Base-by-base conservation (phyloP, 2,888 invertebrate species). In the Oasisia sp. region DNA sequence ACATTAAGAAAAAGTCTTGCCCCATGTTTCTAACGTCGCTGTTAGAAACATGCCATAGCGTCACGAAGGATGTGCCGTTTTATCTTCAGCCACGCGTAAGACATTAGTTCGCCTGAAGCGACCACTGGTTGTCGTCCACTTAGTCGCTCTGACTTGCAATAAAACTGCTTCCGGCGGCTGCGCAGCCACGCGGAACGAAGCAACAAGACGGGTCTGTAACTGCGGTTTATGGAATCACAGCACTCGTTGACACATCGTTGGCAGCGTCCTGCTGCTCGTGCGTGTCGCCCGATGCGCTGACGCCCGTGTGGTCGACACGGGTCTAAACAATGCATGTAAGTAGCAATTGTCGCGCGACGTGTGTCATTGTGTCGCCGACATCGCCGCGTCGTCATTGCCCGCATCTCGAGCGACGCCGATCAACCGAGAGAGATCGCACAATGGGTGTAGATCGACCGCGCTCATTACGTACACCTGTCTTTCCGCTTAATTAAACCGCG, bases 311-410 rank as follows among this genome's bases (percentile, higher is more conserved):
- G 74, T 74, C 74, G 74, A 74, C 74, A 74, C 27, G 74, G 74
- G 74, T 74, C 74, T 74, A 74, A 74, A 74, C 74, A 74, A 74
- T 74, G 74, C 74, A 27, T 74, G 74, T 74, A 74, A 74, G 74
- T 74, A 74, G 74, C 74, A 74, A 74, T 74, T 74, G 74, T 74
- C 74, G 74, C 14, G 74, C 19, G n/a, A 19, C 14, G 74, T 19
- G 27, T 7, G 27, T 19, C 74, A 74, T 74, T 74, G 74, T 74
- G 27, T 74, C 7, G 74, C 74, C 74, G 74, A 74, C 74, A 74
- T 74, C 74, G 74, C 74, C 2, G 1, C 19, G 74, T 74, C 74
- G 74, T 19, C 74, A 74, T 74, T 74, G 74, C 74, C 74, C 27
- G 74, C 27, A 74, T 74, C 74, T 74, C 74, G 74, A 74, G 74